phyloP scores from a whole-genome alignment of 2,113 vertebrate species.

The Archilochus colubris region DNA sequence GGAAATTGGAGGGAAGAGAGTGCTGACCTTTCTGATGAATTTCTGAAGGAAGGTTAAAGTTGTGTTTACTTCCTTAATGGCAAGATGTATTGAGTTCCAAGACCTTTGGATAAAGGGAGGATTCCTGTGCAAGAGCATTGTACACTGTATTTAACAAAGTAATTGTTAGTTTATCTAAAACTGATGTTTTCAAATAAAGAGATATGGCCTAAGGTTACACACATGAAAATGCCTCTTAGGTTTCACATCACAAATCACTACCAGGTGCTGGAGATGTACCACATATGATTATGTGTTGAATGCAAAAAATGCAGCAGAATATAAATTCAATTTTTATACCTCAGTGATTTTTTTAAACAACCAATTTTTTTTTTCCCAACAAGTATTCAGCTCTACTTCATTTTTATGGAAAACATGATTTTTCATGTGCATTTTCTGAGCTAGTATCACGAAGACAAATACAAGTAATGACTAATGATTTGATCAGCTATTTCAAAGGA shows the following conservation, averaged over 20 bases:
- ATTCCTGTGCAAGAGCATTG: neutral
- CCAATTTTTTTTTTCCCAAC: neutral
- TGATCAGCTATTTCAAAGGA: neutral
- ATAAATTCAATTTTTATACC: conserved; percentile 32
- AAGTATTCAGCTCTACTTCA: neutral
- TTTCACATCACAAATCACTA: neutral
- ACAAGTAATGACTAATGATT: neutral
- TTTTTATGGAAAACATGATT: neutral
- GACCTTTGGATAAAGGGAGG: neutral
- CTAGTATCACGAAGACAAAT: neutral
- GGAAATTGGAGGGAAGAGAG: conserved; percentile 64
- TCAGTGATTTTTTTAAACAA: neutral
- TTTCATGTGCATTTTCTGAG: neutral
- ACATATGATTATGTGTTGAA: neutral
- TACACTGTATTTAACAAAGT: neutral
- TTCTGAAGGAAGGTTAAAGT: conserved; percentile 74
- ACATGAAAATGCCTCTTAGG: neutral
- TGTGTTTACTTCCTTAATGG: conserved; percentile 58
- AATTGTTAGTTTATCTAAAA: neutral
- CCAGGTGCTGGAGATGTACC: neutral
- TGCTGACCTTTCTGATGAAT: conserved; percentile 68
- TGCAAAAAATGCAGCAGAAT: conserved; percentile 10
- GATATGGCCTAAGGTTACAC: neutral
- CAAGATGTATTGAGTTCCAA: conserved; percentile 14
- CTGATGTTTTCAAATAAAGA: neutral